Evolutionary conservation across 2,797 vertebrate species (phyloP), one percentile per base, ranked within the genome.

Genomic region (Scolopax rusticola): DNA sequence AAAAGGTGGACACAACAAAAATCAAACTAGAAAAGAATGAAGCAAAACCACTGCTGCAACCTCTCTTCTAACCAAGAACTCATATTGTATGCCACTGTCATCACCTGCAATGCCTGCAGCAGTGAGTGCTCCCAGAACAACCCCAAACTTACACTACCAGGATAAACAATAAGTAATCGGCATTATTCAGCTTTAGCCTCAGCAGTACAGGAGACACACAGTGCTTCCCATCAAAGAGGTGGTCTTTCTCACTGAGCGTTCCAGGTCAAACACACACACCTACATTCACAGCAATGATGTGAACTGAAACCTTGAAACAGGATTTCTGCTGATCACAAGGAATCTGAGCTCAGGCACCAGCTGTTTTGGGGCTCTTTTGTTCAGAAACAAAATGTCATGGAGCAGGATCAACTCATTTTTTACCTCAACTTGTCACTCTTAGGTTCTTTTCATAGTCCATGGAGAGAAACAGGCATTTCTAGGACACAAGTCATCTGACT

Each of bases 401-500:
- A 95, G 32, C 36, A 91, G 36, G 30, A 64, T 48, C 60, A 78
- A 75, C 28, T 79, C 11, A 47, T 54, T 95, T 84, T 50, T 48
- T 51, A 21, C 69, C 73, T 81, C 53, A 65, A 23, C 61, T 68
- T 91, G 38, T 91, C 57, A 69, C 25, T 89, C 57, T 16, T 30
- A 61, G 24, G 15, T 69, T 86, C 73, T 83, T 95, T 94, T 88
- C 69, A 71, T 40, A 90, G 80, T 45, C 32, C 50, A 30, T 5
- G 30, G 83, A 61, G 63, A 93, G 67, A 79, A 84, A 84, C 4
- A 69, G 59, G 83, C 85, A 79, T 82, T 96, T 96, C 85, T 81
- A 84, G 91, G 88, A 93, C 95, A 84, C 60, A 93, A 84, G 70
- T 51, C 70, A 88, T 63, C 54, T 90, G 90, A 84, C 85, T 77